Evolutionary conservation across 2,797 vertebrate species (phyloP), one percentile per base, ranked within the genome.

Genomic region (Anguilla megastoma): DNA sequence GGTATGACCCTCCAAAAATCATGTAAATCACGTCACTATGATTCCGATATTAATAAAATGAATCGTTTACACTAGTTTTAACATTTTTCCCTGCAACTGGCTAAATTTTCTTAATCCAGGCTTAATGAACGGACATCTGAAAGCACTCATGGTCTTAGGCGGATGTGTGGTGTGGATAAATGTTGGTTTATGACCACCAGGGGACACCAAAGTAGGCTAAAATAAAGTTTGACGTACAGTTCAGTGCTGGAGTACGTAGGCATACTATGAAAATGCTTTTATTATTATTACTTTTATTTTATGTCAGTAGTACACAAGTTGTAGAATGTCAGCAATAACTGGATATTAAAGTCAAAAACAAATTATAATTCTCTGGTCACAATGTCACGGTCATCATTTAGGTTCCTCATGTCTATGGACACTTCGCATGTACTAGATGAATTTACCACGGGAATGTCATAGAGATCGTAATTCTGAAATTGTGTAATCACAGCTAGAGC

Each of bases 351-450:
- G 2, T 69, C 4, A 12, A 71, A 9, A 71, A 10, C 10, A 41
- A 36, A 41, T 76, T 4, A 36, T 76, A 2, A 54, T 33, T 33
- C 16, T 83, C 9, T 50, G 33, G 16, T 50, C 8, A 3, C 9
- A 82, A 2, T 48, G 36, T 16, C 74, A 45, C 21, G 79, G 9
- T 82, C 45, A 50, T 82, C 1, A 82, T 50, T 82, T 41, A 80
- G 16, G 41, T 2, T 90, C 90, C 87, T 87, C 85, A 83, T 71
- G 85, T 9, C 63, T 80, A 66, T 76, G 41, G 85, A 85, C 88
- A 87, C 21, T n/a, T 91, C 86, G 87, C 88, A 90, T 90, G 91
- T 91, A 89, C 91, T 91, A 60, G 12, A 58, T 88, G 60, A 90
- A 80, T 89, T 71, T 88, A 80, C 86, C 89, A 92, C 90, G 80